phyloP scores from a whole-genome alignment of 2,888 invertebrate genomes.

The Hypercompe scribonia region DNA sequence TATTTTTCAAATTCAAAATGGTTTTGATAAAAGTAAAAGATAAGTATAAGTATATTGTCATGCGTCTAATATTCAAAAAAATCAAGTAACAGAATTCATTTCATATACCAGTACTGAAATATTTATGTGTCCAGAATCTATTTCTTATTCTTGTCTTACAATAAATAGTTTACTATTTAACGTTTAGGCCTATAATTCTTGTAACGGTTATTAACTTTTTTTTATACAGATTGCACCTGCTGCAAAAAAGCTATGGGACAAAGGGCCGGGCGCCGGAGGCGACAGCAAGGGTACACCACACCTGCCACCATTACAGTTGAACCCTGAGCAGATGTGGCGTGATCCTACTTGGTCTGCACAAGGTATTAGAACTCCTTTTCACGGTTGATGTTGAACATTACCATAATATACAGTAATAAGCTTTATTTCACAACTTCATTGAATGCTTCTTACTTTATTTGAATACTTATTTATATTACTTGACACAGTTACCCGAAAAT shows the following conservation, averaged over 20 bases:
- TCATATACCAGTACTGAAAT: neutral
- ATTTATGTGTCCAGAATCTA: neutral
- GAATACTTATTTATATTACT: neutral
- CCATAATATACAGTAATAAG: neutral
- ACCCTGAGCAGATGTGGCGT: constrained; percentile 94
- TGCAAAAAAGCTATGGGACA: constrained; percentile 97
- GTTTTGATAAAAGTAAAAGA: neutral
- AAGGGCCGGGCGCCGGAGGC: constrained; percentile 89
- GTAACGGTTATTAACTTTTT: constrained; percentile 19
- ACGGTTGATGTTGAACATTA: constrained; percentile 3
- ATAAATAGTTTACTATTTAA: neutral
- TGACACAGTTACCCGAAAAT: neutral
- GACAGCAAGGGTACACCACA: constrained; percentile 92
- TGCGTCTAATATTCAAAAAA: neutral
- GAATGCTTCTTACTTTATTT: neutral
- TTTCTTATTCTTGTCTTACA: neutral
- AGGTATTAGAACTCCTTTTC: constrained; percentile 78
- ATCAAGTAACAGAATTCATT: neutral
- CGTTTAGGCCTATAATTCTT: neutral
- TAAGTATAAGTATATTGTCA: neutral
- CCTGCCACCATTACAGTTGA: constrained; percentile 90
- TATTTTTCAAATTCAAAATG: neutral
- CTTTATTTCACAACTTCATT: neutral
- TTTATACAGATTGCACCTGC: constrained; percentile 94
- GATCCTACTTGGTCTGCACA: constrained; percentile 97